phyloP scores from a whole-genome alignment of 1,140 invertebrate species.

The Sogatella furcifera region DNA sequence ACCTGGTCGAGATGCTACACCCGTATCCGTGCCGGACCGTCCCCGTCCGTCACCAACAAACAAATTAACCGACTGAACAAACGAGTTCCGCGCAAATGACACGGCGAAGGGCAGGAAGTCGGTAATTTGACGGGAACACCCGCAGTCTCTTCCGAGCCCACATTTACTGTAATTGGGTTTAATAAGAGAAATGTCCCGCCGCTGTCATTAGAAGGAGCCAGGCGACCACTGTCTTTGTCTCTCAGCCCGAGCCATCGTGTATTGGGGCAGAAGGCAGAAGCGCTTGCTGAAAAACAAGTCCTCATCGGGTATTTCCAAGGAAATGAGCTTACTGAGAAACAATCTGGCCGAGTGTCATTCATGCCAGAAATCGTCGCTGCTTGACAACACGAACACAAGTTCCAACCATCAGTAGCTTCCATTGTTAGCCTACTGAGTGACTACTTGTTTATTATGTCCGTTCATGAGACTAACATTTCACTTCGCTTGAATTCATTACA shows the following conservation, averaged over 20 bases:
- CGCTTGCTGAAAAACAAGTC: too few relatives aligned
- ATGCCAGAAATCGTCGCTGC: too few relatives aligned
- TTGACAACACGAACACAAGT: too few relatives aligned
- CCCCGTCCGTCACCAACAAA: background rate
- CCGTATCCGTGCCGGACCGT: background rate
- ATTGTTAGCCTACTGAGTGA: too few relatives aligned
- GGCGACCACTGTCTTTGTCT: background rate
- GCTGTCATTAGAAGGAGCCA: background rate
- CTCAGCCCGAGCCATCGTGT: background rate
- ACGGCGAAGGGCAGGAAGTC: constrained; percentile 2
- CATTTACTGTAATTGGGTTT: constrained; percentile 5
- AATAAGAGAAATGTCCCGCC: constrained; percentile 4
- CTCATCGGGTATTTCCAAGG: too few relatives aligned
- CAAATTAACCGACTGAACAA: background rate
- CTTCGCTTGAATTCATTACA: too few relatives aligned
- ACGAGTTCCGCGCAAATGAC: background rate
- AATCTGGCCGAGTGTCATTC: too few relatives aligned
- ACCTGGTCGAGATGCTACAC: background rate
- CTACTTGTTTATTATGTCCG: too few relatives aligned
- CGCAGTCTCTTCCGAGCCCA: constrained; percentile 1
- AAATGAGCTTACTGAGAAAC: too few relatives aligned
- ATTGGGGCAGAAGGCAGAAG: too few relatives aligned
- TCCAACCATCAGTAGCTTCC: too few relatives aligned
- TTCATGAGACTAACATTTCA: too few relatives aligned
- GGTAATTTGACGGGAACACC: constrained; percentile 8